These are phyloP conservation scores for Drosophila triauraria DNA, from an alignment of 1,140 invertebrate species.

Conservation along the genomic window DNA sequence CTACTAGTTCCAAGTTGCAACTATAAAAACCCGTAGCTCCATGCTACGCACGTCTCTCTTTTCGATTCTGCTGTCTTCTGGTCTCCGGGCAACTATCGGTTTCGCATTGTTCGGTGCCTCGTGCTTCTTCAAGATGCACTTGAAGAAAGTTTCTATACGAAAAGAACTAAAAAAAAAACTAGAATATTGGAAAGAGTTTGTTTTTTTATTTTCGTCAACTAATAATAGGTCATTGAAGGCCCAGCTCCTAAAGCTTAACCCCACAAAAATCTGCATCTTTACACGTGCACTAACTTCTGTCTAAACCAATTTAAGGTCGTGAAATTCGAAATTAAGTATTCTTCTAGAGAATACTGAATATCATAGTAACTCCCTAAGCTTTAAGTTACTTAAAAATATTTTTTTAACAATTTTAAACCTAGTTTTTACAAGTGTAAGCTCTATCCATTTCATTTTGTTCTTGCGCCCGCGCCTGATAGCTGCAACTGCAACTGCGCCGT, in stretches of 20 bases:
- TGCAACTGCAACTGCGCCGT: conserved; percentile 29
- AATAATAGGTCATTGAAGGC: too few relatives aligned
- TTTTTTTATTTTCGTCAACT: too few relatives aligned
- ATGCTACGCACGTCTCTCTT: conserved; percentile 44
- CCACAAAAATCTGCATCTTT: too few relatives aligned
- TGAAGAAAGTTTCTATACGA: neutral
- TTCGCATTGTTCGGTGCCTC: conserved; percentile 59
- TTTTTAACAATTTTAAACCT: neutral
- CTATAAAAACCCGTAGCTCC: conserved; percentile 1
- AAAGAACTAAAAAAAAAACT: neutral
- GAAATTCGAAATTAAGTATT: too few relatives aligned
- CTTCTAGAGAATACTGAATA: too few relatives aligned
- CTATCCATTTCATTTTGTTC: conserved; percentile 44
- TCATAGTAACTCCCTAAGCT: rapidly evolving
- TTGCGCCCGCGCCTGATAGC: conserved; percentile 63
- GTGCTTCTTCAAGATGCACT: conserved; percentile 44
- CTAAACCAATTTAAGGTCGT: too few relatives aligned
- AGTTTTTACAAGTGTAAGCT: conserved; percentile 21
- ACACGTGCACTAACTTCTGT: too few relatives aligned
- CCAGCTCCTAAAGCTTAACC: too few relatives aligned
- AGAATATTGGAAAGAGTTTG: too few relatives aligned
- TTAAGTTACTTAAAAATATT: neutral
- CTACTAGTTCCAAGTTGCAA: conserved; percentile 22
- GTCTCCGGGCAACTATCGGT: conserved; percentile 48
- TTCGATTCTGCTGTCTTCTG: conserved; percentile 48